Evolutionary conservation across 53 echinoderm and acorn worm species (phyloP).

Genomic region (Stichopus horrens): DNA sequence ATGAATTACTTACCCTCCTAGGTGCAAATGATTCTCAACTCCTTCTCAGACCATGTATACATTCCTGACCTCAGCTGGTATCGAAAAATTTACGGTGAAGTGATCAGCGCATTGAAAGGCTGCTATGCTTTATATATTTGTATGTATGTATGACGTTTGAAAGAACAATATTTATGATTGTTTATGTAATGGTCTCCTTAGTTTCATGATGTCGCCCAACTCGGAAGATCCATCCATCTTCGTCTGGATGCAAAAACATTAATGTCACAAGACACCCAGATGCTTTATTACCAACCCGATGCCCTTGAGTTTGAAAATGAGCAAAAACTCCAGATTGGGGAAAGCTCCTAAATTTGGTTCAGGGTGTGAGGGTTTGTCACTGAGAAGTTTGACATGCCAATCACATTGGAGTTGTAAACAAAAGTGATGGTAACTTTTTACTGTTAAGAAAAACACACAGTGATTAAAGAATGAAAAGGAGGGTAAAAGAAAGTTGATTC

Average conservation of each 20-base stretch:
- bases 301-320: constrained; percentile 36
- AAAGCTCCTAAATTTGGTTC: constrained; percentile 20
- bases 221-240: constrained; percentile 15
- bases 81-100: constrained; percentile 6
- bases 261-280: constrained; percentile 25
- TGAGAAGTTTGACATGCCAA: constrained; percentile 31
- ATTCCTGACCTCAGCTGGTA: constrained; percentile 28
- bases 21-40: constrained; percentile 39
- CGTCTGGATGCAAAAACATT: constrained; percentile 19
- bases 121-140: neutral
- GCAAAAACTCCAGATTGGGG: constrained; percentile 10
- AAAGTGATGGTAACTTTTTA: neutral
- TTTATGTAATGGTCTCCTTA: constrained; percentile 41
- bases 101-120: neutral
- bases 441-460: neutral
- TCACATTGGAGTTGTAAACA: constrained; percentile 1
- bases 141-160: constrained; percentile 30
- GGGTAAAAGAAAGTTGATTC: no score
- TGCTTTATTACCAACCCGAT: constrained; percentile 11
- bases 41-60: constrained; percentile 16
- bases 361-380: neutral
- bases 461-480: neutral
- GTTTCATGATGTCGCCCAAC: constrained; percentile 22
- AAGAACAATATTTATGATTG: constrained; percentile 41
- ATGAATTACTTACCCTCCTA: constrained; percentile 10